Percentiles rank a stretch among this genome's conserved stretches.
Evolutionary conservation across 2,113 vertebrate genomes (phyloP).

Genomic region (Alces alces): DNA sequence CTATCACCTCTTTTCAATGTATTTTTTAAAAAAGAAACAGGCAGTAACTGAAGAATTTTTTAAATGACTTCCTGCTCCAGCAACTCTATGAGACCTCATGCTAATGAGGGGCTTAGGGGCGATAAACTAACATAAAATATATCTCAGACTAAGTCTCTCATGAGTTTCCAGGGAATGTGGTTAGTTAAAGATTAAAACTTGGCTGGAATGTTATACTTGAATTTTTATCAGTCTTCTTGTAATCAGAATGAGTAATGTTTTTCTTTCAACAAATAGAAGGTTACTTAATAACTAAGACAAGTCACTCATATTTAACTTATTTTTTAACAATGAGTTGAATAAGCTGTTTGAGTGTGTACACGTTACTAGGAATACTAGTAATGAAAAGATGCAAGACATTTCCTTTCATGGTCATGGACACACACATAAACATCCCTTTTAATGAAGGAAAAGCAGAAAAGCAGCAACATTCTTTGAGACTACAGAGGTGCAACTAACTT

Average conservation of each 20-base stretch:
- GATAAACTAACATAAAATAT: slow-evolving; percentile 45
- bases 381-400: not conserved
- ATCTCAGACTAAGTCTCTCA: slow-evolving; percentile 3
- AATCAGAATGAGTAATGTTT: slow-evolving; percentile 14
- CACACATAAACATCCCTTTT: not conserved
- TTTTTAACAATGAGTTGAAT: not conserved
- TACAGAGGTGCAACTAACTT: not conserved
- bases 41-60: slow-evolving; percentile 26
- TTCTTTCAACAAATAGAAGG: slow-evolving; percentile 4
- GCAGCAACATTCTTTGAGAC: not conserved
- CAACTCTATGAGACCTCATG: not conserved
- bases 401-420: not conserved
- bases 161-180: not conserved
- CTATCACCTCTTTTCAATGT: not conserved
- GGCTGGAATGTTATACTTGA: slow-evolving; percentile 3
- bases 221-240: slow-evolving; percentile 23
- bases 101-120: not conserved
- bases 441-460: not conserved
- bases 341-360: not conserved
- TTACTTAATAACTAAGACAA: slow-evolving; percentile 24
- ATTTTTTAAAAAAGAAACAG: not conserved
- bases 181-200: slow-evolving; percentile 30
- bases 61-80: slow-evolving; percentile 40
- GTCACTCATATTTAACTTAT: not conserved
- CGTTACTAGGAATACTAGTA: not conserved